Percentiles rank a stretch among this genome's conserved stretches.
phyloP scores from a whole-genome alignment of 2,888 invertebrate species.

The Rhaphigaster nebulosa region DNA sequence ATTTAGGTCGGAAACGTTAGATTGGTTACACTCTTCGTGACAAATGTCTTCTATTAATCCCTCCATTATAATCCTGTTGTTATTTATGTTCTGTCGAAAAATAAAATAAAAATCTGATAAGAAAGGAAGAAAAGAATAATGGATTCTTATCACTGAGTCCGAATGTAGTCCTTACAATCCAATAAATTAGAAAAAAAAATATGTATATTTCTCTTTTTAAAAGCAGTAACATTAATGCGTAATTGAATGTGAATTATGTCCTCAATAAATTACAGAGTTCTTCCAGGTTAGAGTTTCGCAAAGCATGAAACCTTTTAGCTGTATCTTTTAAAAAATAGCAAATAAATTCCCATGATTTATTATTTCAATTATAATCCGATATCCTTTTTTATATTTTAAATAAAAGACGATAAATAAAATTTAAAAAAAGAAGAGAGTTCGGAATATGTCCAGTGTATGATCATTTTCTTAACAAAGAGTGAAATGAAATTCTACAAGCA shows the following conservation, averaged over 20 bases:
- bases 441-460: not conserved
- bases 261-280: not conserved
- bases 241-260: constrained; percentile 18
- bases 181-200: not conserved
- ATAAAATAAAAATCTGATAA: not conserved
- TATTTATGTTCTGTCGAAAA: not conserved
- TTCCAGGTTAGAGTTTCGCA: not conserved
- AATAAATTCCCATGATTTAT: not conserved
- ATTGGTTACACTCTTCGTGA: constrained; percentile 71
- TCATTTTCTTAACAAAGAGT: too few relatives aligned
- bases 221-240: not conserved
- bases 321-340: not conserved
- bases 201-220: not conserved
- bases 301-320: not conserved
- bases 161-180: not conserved
- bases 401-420: not conserved
- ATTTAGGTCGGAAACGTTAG: not conserved
- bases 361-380: not conserved
- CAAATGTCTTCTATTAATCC: constrained; percentile 78
- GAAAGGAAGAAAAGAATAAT: not conserved
- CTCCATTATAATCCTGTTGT: constrained; percentile 59
- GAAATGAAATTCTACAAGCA: too few relatives aligned
- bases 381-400: not conserved
- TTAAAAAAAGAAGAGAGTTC: not conserved
- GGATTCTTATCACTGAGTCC: not conserved